A percentile compares a stretch with the other conserved stretches of the same genome.
Conservation (phyloP, 2,888 invertebrate genomes). For the Shargacucullia verbasci region DNA sequence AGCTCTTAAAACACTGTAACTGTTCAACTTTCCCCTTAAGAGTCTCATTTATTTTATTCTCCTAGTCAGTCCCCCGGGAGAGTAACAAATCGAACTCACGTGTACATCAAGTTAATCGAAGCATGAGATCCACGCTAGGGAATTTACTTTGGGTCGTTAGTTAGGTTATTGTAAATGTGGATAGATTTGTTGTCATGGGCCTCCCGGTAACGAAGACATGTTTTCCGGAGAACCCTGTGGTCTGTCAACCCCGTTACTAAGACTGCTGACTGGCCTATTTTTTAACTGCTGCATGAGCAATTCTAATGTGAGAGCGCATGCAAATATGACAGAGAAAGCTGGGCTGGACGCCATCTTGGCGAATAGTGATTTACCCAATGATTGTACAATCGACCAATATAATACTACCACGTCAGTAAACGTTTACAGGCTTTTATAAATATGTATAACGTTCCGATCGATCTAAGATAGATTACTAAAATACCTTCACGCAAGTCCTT, state of each 20-base stretch:
- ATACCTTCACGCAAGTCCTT: constrained; percentile 26
- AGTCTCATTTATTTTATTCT: constrained; percentile 45
- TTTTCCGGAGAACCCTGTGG: no score
- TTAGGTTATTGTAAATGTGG: constrained; percentile 13
- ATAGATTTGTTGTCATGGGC: no score
- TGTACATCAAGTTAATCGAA: constrained; percentile 39
- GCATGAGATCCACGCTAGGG: constrained; percentile 18
- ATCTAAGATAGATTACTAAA: constrained; percentile 30
- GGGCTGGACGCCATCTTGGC: not conserved
- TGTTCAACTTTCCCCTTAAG: constrained; percentile 23
- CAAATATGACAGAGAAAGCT: no score
- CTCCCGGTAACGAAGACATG: no score
- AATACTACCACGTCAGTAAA: constrained; percentile 4
- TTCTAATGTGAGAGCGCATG: no score
- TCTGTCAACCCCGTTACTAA: no score
- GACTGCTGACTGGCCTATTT: no score
- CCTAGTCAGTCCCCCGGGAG: constrained; percentile 38
- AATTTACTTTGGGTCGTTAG: constrained; percentile 11
- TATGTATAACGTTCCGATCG: constrained; percentile 16
- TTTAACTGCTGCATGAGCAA: no score
- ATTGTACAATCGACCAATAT: no score
- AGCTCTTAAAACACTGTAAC: constrained; percentile 19
- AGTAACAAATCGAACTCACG: constrained; percentile 42
- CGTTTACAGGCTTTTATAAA: constrained; percentile 2
- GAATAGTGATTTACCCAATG: not conserved